phyloP scores from a whole-genome alignment of 2,797 vertebrate species.

The Lagocephalus sceleratus region DNA sequence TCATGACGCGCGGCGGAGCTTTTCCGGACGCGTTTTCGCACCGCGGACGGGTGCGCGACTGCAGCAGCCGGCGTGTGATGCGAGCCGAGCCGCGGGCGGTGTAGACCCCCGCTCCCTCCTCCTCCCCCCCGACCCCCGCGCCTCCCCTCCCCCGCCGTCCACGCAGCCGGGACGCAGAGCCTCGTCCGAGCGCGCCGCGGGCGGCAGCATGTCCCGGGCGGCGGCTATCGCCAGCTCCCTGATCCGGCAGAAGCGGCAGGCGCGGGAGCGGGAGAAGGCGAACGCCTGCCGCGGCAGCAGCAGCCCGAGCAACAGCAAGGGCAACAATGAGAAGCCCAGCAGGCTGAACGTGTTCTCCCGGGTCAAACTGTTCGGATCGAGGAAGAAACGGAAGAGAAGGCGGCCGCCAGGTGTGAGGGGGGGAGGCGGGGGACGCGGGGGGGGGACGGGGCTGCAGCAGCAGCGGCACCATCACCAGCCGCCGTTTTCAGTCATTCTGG shows the following conservation, averaged over 20 bases:
- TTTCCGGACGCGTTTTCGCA: slow-evolving; percentile 49
- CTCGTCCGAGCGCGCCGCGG: slow-evolving; percentile 39
- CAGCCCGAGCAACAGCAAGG: slow-evolving; percentile 95
- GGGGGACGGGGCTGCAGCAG: not conserved
- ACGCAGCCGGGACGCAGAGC: slow-evolving; percentile 62
- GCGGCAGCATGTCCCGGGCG: slow-evolving; percentile 83
- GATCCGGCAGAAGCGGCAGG: slow-evolving; percentile 97
- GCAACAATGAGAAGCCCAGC: slow-evolving; percentile 89
- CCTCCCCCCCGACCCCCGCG: slow-evolving; percentile 14
- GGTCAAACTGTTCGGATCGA: slow-evolving; percentile 96
- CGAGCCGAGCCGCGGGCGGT: slow-evolving; percentile 63
- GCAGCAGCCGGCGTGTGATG: slow-evolving; percentile 63
- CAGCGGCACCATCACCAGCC: slow-evolving; percentile 29
- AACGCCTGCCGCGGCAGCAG: slow-evolving; percentile 90
- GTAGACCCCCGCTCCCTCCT: slow-evolving; percentile 43
- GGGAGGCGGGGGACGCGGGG: not conserved
- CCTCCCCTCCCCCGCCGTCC: slow-evolving; percentile 23
- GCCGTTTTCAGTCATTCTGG: slow-evolving; percentile 25
- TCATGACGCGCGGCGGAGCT: slow-evolving; percentile 62
- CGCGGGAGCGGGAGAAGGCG: slow-evolving; percentile 94
- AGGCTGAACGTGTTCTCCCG: slow-evolving; percentile 96
- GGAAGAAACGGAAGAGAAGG: slow-evolving; percentile 88
- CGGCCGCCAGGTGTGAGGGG: slow-evolving; percentile 90
- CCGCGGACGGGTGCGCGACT: slow-evolving; percentile 47
- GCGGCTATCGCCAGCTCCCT: slow-evolving; percentile 98